phyloP scores from a whole-genome alignment of 2,888 invertebrate genomes.

The Saturnia japonica region DNA sequence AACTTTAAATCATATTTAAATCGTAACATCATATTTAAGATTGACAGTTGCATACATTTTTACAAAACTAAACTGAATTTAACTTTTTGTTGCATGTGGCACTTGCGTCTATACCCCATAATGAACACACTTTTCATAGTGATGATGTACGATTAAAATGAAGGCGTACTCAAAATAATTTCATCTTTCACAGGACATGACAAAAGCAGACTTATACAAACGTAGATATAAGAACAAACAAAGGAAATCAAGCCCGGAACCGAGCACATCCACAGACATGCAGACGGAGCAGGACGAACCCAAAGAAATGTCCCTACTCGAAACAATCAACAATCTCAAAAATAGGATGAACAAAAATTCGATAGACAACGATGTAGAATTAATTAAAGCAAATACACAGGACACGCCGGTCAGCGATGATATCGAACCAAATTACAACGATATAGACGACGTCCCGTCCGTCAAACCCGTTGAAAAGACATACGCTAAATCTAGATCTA shows the following conservation, averaged over 20 bases:
- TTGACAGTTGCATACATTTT: no score
- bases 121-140: neutral
- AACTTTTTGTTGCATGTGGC: no score
- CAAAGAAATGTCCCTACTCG: constrained; percentile 50
- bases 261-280: constrained; percentile 47
- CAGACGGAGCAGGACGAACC: constrained; percentile 40
- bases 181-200: constrained; percentile 65
- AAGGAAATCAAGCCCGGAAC: constrained; percentile 56
- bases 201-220: constrained; percentile 75
- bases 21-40: no score
- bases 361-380: constrained; percentile 70
- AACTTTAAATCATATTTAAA: no score
- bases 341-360: constrained; percentile 65
- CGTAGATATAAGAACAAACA: constrained; percentile 72
- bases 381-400: constrained; percentile 67
- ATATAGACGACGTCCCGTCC: constrained; percentile 60
- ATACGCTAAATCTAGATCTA: constrained; percentile 66
- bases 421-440: constrained; percentile 49
- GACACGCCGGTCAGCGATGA: constrained; percentile 59
- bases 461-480: constrained; percentile 74
- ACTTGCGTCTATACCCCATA: neutral
- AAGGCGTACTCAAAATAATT: constrained; percentile 1
- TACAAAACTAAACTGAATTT: no score
- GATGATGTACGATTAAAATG: neutral
- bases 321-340: constrained; percentile 62